These are phyloP conservation scores for Spilogale gracilis DNA, from an alignment of 2,113 vertebrate genomes.

Conservation along the genomic window DNA sequence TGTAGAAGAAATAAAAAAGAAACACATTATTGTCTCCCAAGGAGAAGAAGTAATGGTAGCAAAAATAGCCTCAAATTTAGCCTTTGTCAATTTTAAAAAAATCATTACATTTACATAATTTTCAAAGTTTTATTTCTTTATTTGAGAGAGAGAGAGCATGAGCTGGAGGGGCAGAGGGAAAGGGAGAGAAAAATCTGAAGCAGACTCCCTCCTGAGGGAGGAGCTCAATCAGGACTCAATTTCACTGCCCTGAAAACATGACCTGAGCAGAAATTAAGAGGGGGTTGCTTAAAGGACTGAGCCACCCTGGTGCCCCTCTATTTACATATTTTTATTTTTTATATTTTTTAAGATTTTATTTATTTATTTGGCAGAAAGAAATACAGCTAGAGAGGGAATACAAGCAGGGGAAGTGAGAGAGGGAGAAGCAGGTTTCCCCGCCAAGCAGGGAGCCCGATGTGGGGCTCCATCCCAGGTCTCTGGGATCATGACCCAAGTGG, in stretches of 20 bases:
- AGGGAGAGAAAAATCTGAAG: not conserved
- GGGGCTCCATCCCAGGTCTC: too few relatives aligned
- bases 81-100: not conserved
- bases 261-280: not conserved
- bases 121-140: not conserved
- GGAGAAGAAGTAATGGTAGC: slow-evolving; percentile 16
- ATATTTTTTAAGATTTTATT: too few relatives aligned
- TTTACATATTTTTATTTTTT: slow-evolving; percentile 4
- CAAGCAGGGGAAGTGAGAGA: too few relatives aligned
- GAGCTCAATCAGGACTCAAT: not conserved
- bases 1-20: not conserved
- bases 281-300: not conserved
- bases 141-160: not conserved
- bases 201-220: not conserved
- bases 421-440: too few relatives aligned
- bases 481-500: too few relatives aligned
- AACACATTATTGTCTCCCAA: not conserved
- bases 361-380: too few relatives aligned
- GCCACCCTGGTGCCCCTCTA: not conserved
- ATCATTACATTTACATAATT: not conserved
- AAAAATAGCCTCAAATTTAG: slow-evolving; percentile 40
- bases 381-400: too few relatives aligned
- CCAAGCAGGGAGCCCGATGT: too few relatives aligned
- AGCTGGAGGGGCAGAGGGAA: not conserved
- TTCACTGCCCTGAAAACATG: not conserved